Conservation (phyloP, 2,797 vertebrate species). For the Amphiprion clarkii region DNA sequence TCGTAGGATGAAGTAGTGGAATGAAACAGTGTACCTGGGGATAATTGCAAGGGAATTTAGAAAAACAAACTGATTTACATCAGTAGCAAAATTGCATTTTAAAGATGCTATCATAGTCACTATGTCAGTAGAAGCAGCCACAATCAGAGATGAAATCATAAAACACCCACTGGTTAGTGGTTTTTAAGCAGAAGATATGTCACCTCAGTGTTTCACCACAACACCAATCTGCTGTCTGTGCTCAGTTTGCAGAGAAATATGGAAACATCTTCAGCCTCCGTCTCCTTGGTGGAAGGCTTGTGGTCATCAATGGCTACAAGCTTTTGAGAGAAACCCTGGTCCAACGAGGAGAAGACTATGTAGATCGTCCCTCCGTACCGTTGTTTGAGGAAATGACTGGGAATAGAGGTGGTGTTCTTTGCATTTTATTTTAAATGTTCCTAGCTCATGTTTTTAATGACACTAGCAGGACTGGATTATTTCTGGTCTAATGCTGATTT, state of each 20-base stretch:
- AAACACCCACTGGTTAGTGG: too few relatives aligned
- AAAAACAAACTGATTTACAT: too few relatives aligned
- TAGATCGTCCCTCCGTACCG: constrained; percentile 61
- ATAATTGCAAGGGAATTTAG: too few relatives aligned
- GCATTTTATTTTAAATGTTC: neutral
- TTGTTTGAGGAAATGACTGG: constrained; percentile 2
- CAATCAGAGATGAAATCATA: too few relatives aligned
- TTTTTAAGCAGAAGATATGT: neutral
- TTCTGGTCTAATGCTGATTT: neutral
- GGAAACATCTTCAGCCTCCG: constrained; percentile 73
- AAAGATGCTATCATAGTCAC: too few relatives aligned
- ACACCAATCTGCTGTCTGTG: neutral
- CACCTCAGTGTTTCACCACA: neutral
- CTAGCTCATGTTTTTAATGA: too few relatives aligned
- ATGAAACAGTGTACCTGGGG: neutral
- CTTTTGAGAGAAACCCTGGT: constrained; percentile 68
- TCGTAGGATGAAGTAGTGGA: neutral
- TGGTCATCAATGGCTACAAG: constrained; percentile 71
- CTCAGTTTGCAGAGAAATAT: constrained; percentile 76
- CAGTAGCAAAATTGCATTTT: too few relatives aligned
- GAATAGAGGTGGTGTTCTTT: constrained; percentile 56
- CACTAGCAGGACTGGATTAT: neutral
- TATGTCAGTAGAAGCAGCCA: too few relatives aligned
- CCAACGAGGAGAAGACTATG: constrained; percentile 62
- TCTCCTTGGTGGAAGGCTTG: constrained; percentile 68